Evolutionary conservation across 2,888 invertebrate genomes (phyloP), one percentile per base, ranked within the genome.

Genomic region (Nymphalis polychloros): DNA sequence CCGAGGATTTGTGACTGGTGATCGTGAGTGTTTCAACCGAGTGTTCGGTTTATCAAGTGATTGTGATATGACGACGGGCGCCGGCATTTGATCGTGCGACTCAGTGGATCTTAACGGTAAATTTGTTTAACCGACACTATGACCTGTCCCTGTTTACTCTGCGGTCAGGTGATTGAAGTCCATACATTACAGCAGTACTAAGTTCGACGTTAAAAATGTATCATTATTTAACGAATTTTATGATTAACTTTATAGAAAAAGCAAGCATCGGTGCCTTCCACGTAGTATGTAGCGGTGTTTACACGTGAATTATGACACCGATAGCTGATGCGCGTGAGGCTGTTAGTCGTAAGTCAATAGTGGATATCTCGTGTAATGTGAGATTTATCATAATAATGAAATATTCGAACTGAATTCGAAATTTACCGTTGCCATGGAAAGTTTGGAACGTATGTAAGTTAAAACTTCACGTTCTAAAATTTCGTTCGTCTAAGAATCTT

Each of bases 71-170:
- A 82, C 79, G 84, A 84, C 78, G 80, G 81, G 82, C 78, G 78
- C 82, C 80, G 77, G 79, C 74, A 73, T 68, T 81, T 85, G 83
- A 87, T 78, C 81, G 82, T 81, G 83, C 81, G 77, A 80, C 79
- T 76, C 80, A 73, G 84, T 85, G 86, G 90, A 89, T 89, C 87
- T 82, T 91, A 92, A 92, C 92, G 92, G 92, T 92, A 92, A 92
- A 86, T 87, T 81, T 85, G 78, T 76, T 80, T 78, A 83, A 80
- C 83, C 85, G 87, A 86, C 87, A 81, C 77, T 83, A 79, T 85
- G 85, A 88, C 86, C 86, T 82, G 84, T 77, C 79, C 80, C 80
- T 90, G 90, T 90, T 91, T 90, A 90, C 87, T 77, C 79, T 78
- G 76, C 76, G 80, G 87, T 89, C 90, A 91, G 90, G 85, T 92